Evolutionary conservation across 2,888 invertebrate species (phyloP).

Genomic region (Deilephila porcellus): DNA sequence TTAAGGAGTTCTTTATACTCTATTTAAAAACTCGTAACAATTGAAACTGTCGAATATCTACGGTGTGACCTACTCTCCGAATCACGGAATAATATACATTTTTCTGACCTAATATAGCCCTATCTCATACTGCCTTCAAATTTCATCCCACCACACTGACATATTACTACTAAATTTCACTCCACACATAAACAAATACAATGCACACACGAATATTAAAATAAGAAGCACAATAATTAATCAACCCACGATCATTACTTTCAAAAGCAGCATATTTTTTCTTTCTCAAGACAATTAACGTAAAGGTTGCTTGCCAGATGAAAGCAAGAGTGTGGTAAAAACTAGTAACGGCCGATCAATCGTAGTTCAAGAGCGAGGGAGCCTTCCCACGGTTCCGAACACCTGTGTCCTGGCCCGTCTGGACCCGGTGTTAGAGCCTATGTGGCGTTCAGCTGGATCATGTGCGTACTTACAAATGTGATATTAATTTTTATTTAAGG

Average conservation of each 20-base stretch:
- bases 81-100: too few species aligned
- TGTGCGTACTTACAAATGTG: constrained; percentile 35
- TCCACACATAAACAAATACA: neutral
- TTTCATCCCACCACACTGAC: too few species aligned
- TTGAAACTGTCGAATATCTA: too few species aligned
- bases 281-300: constrained; percentile 46
- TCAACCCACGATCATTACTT: neutral
- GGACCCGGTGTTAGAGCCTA: constrained; percentile 46
- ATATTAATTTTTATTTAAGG: neutral
- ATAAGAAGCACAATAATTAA: neutral
- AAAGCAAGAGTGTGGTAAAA: constrained; percentile 53
- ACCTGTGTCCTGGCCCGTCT: constrained; percentile 66
- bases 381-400: constrained; percentile 73
- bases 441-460: constrained; percentile 32
- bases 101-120: too few species aligned
- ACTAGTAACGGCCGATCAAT: constrained; percentile 52
- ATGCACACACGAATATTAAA: neutral
- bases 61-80: too few species aligned
- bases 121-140: too few species aligned
- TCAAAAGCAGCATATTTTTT: constrained; percentile 7
- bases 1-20: too few species aligned
- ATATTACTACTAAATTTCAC: too few species aligned
- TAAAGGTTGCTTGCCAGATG: constrained; percentile 52
- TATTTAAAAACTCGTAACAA: too few species aligned
- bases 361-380: constrained; percentile 63